Evolutionary conservation across 1,140 invertebrate genomes (phyloP), one percentile per base, ranked within the genome.

Genomic region (Monomorium pharaonis): DNA sequence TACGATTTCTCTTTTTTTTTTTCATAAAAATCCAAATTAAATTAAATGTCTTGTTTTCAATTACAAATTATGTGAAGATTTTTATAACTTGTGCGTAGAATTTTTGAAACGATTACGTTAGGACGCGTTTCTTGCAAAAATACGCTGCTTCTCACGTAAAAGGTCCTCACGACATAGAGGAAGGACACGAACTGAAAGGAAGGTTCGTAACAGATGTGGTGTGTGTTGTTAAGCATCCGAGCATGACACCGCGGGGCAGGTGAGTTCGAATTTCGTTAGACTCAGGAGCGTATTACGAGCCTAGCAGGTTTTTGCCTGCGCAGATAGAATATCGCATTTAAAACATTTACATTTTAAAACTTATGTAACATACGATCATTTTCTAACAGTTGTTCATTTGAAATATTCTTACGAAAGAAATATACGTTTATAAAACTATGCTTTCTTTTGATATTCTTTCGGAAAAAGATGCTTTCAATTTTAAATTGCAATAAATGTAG

Each of bases 221-320:
- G 81, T 80, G 81, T 60, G 86, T 89, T 89, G 90, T 86, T 76
- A 86, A 89, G 91, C 90, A 91, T 67, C 92, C 89, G 89, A 87
- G 89, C 89, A 90, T 92, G 87, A 91, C 91, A 93, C 88, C 87
- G n/a, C n/a, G 85, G 88, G 90, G 92, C 92, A 94, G 92, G 93
- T 94, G 93, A 92, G 92, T 90, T 92, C 86, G 81, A 91, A 91
- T 90, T 92, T 93, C 89, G 92, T 93, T 89, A 72, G 75, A 56
- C 87, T 89, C 86, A 91, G 91, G 91, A 62, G 84, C 86, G 90
- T 89, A 91, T 27, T 12, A 44, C 62, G 21, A 62, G 33, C 18
- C 24, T 5, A 72, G 60, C 7, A 54, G 30, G 24, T 80, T 54
- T 51, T 30, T 16, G 9, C 12, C 1, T 30, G 42, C 18, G 42